These are phyloP conservation scores for Microctenopoma steveboyesi DNA, from an alignment of 2,797 vertebrate genomes.

Conservation along the genomic window DNA sequence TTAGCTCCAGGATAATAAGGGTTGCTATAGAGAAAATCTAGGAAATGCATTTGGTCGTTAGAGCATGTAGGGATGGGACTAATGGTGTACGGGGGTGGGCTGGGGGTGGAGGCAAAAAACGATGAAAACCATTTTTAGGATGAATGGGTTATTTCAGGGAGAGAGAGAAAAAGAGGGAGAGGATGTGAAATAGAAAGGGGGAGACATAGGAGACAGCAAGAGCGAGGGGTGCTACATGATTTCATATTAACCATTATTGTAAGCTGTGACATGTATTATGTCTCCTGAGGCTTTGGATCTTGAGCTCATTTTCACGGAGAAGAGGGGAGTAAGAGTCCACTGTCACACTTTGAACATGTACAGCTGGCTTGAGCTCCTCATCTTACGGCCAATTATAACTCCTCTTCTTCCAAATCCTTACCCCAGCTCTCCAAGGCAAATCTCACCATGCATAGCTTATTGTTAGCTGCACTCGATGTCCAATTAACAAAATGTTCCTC, in stretches of 20 bases:
- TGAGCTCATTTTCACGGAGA: conserved; percentile 84
- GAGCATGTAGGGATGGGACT: conserved; percentile 77
- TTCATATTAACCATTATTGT: conserved; percentile 77
- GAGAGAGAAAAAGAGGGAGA: conserved; percentile 39
- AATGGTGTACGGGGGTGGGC: conserved; percentile 77
- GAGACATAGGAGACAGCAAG: conserved; percentile 59
- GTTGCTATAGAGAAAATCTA: conserved; percentile 80
- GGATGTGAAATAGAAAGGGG: conserved; percentile 66
- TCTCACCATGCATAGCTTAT: conserved; percentile 75
- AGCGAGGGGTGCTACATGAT: conserved; percentile 77
- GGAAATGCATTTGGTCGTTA: conserved; percentile 83
- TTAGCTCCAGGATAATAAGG: conserved; percentile 79
- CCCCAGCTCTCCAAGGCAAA: conserved; percentile 71
- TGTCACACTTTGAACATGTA: conserved; percentile 76
- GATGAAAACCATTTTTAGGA: conserved; percentile 77
- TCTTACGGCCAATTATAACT: conserved; percentile 82
- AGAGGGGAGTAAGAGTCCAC: conserved; percentile 75
- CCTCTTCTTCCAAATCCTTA: conserved; percentile 75
- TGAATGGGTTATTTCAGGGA: conserved; percentile 79
- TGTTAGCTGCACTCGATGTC: conserved; percentile 75
- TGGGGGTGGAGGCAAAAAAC: conserved; percentile 61
- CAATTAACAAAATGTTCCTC: conserved; percentile 84
- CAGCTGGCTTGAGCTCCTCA: conserved; percentile 79
- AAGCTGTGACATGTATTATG: conserved; percentile 78
- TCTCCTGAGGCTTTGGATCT: conserved; percentile 66